These are phyloP conservation scores for Drosophila recens DNA, from an alignment of 2,888 invertebrate genomes.

Conservation along the genomic window DNA sequence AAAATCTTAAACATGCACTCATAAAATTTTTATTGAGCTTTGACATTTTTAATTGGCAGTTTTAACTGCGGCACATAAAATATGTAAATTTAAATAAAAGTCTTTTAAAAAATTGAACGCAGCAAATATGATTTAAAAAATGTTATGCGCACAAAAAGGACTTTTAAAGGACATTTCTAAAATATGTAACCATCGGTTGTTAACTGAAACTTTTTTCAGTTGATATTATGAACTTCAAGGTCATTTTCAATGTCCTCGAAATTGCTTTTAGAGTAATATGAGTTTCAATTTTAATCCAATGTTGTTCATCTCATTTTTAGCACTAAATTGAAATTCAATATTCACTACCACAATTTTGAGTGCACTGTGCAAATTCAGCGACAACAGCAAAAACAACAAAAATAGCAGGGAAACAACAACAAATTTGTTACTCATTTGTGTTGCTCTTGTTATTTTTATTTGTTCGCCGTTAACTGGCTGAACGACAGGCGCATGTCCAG, in stretches of 20 bases:
- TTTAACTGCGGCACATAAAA: conserved; percentile 19
- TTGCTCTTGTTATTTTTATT: conserved; percentile 3
- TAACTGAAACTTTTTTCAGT: not conserved
- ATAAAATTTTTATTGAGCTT: conserved; percentile 44
- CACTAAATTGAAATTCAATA: conserved; percentile 48
- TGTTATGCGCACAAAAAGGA: not conserved
- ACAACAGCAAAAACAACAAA: conserved; percentile 21
- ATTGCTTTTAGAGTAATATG: not conserved
- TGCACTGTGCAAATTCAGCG: conserved; percentile 28
- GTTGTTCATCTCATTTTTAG: conserved; percentile 5
- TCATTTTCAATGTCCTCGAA: conserved; percentile 4
- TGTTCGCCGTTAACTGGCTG: conserved; percentile 1
- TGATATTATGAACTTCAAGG: conserved; percentile 10
- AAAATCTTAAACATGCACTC: conserved; percentile 41
- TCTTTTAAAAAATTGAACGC: conserved; percentile 1
- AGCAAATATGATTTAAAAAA: not conserved
- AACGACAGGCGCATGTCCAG: conserved; percentile 51
- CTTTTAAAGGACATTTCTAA: not conserved
- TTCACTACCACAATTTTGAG: conserved; percentile 28
- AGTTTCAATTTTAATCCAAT: not conserved
- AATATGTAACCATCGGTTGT: not conserved
- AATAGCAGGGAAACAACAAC: conserved; percentile 12
- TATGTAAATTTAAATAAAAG: conserved; percentile 8
- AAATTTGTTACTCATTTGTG: not conserved
- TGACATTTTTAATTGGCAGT: conserved; percentile 26